Evolutionary conservation across 1,140 invertebrate genomes (phyloP), one percentile per base, ranked within the genome.

Genomic region (Formica exsecta): DNA sequence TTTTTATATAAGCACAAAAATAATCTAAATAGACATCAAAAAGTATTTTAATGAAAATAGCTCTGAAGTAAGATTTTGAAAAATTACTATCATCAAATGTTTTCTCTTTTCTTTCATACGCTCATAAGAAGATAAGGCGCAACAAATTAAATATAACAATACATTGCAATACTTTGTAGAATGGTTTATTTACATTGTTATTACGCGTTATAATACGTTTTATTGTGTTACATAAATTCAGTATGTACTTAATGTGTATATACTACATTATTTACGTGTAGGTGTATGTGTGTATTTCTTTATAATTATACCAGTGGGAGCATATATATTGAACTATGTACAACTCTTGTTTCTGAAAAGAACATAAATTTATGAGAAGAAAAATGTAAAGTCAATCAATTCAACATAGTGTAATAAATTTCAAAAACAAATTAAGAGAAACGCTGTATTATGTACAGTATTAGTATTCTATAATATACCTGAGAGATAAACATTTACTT

Each of bases 181-280:
- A 85, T 91, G 9, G 81, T 91, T 89, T 91, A 91, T 91, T 91
- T 91, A 91, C 90, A 91, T 89, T 62, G 38, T 91, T 80, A 76
- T 89, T 88, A 83, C 71, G 70, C 48, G 48, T 51, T 83, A 41
- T 89, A 87, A 76, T 87, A 81, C 11, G 11, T 65, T 61, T 83
- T 65, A 84, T 32, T 74, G 87, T 61, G 36, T 65, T 85, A 87
- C 68, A 71, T 57, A 48, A 80, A 71, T 70, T 89, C 84, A 89
- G 66, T 90, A 77, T 79, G 25, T 87, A 87, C n/a, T 66, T 89
- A 71, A 80, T 68, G 54, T 68, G 54, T 51, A n/a, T 90, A 62
- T 61, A 44, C 44, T 89, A 90, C 65, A 77, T 89, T 86, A 77
- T 74, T 59, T 57, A 76, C 19, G 16, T 51, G 16, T 51, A 6